Percentiles rank a stretch among this genome's conserved stretches.
Conservation (phyloP, 2,888 invertebrate species). For the Napeogenes inachia region DNA sequence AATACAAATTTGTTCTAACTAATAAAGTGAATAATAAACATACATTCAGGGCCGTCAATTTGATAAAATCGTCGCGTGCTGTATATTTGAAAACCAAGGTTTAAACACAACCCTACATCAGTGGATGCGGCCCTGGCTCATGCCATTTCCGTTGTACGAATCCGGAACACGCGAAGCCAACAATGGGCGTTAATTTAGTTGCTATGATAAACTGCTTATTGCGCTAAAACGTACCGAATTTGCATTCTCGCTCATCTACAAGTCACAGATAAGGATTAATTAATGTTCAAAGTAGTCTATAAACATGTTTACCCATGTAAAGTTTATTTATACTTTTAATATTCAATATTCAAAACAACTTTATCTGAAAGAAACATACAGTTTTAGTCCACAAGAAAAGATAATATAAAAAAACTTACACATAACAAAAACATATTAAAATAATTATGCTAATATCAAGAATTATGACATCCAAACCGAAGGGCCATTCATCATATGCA, state of each 20-base stretch:
- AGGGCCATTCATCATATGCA: too few species aligned
- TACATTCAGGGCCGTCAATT: slow-evolving; percentile 6
- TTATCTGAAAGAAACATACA: too few species aligned
- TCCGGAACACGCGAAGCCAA: slow-evolving; percentile 57
- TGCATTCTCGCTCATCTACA: too few species aligned
- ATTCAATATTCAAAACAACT: too few species aligned
- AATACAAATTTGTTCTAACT: background rate
- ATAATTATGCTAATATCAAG: too few species aligned
- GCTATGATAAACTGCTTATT: slow-evolving; percentile 48
- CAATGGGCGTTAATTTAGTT: slow-evolving; percentile 64
- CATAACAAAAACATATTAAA: too few species aligned
- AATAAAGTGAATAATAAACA: slow-evolving; percentile 5
- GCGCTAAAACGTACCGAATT: slow-evolving; percentile 45
- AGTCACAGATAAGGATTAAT: background rate
- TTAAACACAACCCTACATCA: slow-evolving; percentile 7
- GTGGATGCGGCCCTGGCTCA: slow-evolving; percentile 33
- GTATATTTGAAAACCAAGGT: slow-evolving; percentile 4
- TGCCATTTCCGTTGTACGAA: slow-evolving; percentile 61
- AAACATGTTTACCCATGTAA: too few species aligned
- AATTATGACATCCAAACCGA: too few species aligned
- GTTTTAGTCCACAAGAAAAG: too few species aligned
- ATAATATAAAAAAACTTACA: too few species aligned
- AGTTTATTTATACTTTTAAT: too few species aligned
- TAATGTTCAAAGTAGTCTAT: background rate
- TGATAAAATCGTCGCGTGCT: slow-evolving; percentile 7